Evolutionary conservation across 2,113 vertebrate species (phyloP).

Genomic region (Bufo gargarizans): DNA sequence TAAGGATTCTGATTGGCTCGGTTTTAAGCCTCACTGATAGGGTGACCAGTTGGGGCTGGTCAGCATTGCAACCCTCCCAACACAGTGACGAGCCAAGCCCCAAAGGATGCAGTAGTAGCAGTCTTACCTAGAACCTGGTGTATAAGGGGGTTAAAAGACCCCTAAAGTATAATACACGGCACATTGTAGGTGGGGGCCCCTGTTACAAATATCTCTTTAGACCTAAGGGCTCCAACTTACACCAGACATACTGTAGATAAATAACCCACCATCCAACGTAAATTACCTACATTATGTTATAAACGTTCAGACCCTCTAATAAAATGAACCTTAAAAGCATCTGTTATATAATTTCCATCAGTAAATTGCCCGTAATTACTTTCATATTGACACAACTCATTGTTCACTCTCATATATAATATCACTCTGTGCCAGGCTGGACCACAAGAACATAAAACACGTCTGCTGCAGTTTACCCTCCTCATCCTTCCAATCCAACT

Average conservation of each 20-base stretch:
- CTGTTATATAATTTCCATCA: neutral
- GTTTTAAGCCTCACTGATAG: too few relatives aligned
- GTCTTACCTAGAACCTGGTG: too few relatives aligned
- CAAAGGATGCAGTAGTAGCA: neutral
- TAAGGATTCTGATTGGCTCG: too few relatives aligned
- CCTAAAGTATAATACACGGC: too few relatives aligned
- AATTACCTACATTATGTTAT: neutral
- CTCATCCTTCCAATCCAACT: neutral
- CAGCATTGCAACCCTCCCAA: too few relatives aligned
- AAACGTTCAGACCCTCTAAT: neutral
- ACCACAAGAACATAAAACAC: neutral
- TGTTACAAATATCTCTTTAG: neutral
- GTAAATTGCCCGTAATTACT: neutral
- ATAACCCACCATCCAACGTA: neutral
- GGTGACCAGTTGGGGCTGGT: too few relatives aligned
- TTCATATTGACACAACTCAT: neutral
- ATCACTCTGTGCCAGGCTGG: neutral
- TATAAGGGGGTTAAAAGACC: too few relatives aligned
- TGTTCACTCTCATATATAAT: neutral
- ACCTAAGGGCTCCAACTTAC: too few relatives aligned
- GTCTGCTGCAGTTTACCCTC: neutral
- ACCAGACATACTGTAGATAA: neutral
- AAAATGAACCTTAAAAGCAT: neutral
- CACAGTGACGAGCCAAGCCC: too few relatives aligned
- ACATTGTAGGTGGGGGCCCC: neutral